Conservation (phyloP, 2,888 invertebrate genomes). For the Caenorhabditis afra region DNA sequence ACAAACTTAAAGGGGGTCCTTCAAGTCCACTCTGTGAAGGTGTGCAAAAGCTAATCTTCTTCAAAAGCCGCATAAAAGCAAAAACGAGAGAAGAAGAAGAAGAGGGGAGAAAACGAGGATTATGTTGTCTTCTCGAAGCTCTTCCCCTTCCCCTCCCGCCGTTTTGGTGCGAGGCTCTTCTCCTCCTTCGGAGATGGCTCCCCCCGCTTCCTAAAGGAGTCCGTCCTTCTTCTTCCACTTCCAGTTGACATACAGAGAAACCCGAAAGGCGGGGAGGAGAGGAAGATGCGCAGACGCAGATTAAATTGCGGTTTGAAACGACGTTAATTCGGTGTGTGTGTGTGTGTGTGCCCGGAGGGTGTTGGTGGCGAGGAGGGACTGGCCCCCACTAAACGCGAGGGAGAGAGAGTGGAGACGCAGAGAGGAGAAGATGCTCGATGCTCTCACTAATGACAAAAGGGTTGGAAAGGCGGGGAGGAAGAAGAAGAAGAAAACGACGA, state of each 20-base stretch:
- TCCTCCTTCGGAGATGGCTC: too few species aligned
- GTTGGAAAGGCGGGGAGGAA: constrained; percentile 20
- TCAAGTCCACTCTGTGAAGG: too few species aligned
- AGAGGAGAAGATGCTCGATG: constrained; percentile 18
- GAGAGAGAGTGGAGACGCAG: constrained; percentile 23
- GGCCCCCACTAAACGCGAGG: too few species aligned
- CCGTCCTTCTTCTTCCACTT: constrained; percentile 24
- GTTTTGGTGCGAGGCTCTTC: background rate
- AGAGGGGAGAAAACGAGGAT: constrained; percentile 21
- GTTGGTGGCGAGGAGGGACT: too few species aligned
- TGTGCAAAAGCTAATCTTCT: too few species aligned
- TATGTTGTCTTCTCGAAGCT: constrained; percentile 13
- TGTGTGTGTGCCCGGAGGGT: constrained; percentile 4
- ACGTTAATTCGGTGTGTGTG: constrained; percentile 61
- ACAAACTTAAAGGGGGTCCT: too few species aligned
- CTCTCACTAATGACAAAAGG: constrained; percentile 56
- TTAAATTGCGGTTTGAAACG: constrained; percentile 64
- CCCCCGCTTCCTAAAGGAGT: background rate
- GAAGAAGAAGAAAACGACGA: constrained; percentile 14
- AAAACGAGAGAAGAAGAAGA: background rate
- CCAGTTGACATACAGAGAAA: background rate
- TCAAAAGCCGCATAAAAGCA: background rate
- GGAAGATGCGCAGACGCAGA: constrained; percentile 36
- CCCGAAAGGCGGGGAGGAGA: constrained; percentile 1
- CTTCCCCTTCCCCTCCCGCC: too few species aligned